A percentile compares a stretch with the other conserved stretches of the same genome.
These are phyloP conservation scores for Auanema sp. DNA, from an alignment of 2,888 invertebrate genomes.

Conservation along the genomic window DNA sequence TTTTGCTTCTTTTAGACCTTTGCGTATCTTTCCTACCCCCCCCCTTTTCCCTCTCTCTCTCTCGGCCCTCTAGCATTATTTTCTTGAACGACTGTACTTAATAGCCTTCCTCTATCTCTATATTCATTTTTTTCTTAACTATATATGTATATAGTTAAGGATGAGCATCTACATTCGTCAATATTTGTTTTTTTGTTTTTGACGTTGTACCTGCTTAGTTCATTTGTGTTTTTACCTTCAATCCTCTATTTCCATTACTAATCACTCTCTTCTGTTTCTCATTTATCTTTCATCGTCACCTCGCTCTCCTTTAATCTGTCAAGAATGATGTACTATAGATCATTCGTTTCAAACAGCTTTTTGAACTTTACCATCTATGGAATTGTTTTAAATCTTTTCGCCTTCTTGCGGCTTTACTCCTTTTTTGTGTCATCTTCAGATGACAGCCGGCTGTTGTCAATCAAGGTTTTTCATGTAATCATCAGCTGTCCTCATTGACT, in stretches of 20 bases:
- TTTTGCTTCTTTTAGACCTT: not conserved
- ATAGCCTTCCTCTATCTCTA: conserved; percentile 1
- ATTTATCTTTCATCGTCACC: not conserved
- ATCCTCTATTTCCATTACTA: not conserved
- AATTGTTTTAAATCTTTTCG: no score
- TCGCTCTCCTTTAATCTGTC: not conserved
- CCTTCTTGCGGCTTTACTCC: no score
- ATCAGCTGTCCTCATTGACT: no score
- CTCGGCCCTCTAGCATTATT: not conserved
- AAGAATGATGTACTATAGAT: no score
- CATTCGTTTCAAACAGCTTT: no score
- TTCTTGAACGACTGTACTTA: conserved; percentile 6
- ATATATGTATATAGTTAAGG: not conserved
- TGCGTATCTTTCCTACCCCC: not conserved
- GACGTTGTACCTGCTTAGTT: not conserved
- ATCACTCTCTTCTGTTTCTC: not conserved
- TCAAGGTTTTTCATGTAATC: no score
- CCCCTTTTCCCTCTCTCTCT: not conserved
- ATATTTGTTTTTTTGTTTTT: conserved; percentile 2
- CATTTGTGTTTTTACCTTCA: not conserved
- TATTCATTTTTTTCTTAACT: not conserved
- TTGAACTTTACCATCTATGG: no score
- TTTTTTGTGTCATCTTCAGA: no score
- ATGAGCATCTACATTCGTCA: not conserved
- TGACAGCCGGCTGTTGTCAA: no score